Evolutionary conservation across 2,113 vertebrate species (phyloP).

Genomic region (Scatophagus argus): DNA sequence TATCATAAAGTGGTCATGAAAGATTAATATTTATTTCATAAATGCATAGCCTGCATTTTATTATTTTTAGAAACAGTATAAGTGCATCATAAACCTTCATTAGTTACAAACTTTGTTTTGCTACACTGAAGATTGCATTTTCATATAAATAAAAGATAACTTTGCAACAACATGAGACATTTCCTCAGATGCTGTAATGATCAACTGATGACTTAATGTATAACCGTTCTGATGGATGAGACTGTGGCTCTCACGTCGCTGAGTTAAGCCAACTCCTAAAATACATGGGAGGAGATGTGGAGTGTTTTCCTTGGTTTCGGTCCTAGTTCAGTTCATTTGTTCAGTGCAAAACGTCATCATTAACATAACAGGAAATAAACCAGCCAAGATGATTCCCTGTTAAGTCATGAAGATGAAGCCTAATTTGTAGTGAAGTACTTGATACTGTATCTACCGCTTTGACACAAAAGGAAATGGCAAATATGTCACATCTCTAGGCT

Average conservation of each 20-base stretch:
- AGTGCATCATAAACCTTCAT: too few species aligned
- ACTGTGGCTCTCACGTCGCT: constrained; percentile 26
- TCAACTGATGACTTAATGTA: constrained; percentile 38
- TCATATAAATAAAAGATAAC: constrained; percentile 25
- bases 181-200: constrained; percentile 50
- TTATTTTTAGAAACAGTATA: too few species aligned
- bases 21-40: too few species aligned
- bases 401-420: constrained; percentile 32
- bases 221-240: constrained; percentile 52
- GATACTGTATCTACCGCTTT: constrained; percentile 13
- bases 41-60: not conserved
- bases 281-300: constrained; percentile 52
- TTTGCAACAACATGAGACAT: constrained; percentile 30
- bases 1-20: too few species aligned
- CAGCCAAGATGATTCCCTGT: constrained; percentile 34
- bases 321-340: constrained; percentile 60
- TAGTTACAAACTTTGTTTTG: not conserved
- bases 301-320: constrained; percentile 65
- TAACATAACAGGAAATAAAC: constrained; percentile 54
- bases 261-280: constrained; percentile 39
- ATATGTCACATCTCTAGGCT: not conserved
- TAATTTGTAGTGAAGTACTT: constrained; percentile 24
- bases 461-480: not conserved
- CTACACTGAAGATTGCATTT: not conserved
- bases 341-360: constrained; percentile 49